These are phyloP conservation scores for Synergus laeviventris DNA, from an alignment of 2,888 invertebrate species.

Conservation along the genomic window DNA sequence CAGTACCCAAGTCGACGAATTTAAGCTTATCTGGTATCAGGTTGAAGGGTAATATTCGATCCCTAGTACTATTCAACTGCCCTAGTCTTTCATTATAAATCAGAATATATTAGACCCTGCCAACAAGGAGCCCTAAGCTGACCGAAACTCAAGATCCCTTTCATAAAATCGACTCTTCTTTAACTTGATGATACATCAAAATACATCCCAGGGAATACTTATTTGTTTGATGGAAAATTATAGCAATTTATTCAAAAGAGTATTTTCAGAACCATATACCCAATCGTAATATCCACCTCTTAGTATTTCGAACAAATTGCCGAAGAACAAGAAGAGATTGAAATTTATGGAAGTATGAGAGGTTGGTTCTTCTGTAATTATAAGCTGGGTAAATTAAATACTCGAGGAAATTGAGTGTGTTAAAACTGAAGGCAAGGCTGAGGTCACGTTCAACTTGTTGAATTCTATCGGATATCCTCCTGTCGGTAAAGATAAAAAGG, in stretches of 20 bases:
- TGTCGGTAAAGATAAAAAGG: slow-evolving; percentile 66
- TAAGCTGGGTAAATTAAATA: slow-evolving; percentile 8
- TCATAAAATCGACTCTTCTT: neutral
- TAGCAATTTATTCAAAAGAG: neutral
- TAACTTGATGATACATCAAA: neutral
- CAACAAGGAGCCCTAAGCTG: neutral
- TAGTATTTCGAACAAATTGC: neutral
- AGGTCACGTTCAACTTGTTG: slow-evolving; percentile 38
- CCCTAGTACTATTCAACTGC: neutral
- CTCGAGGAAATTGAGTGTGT: slow-evolving; percentile 22
- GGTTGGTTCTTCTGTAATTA: neutral
- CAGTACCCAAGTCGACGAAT: neutral
- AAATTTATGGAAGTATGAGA: neutral
- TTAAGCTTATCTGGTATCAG: neutral
- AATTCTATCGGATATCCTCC: slow-evolving; percentile 73
- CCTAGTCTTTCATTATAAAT: neutral
- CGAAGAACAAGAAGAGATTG: neutral
- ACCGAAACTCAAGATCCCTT: neutral
- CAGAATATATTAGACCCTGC: neutral
- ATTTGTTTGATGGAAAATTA: neutral
- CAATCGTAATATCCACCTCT: too few relatives aligned
- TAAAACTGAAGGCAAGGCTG: slow-evolving; percentile 1
- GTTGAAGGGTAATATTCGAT: neutral
- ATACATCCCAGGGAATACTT: neutral
- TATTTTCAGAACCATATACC: neutral